Base-by-base conservation (phyloP, 1,140 invertebrate species). In the Heliconius hewitsoni region DNA sequence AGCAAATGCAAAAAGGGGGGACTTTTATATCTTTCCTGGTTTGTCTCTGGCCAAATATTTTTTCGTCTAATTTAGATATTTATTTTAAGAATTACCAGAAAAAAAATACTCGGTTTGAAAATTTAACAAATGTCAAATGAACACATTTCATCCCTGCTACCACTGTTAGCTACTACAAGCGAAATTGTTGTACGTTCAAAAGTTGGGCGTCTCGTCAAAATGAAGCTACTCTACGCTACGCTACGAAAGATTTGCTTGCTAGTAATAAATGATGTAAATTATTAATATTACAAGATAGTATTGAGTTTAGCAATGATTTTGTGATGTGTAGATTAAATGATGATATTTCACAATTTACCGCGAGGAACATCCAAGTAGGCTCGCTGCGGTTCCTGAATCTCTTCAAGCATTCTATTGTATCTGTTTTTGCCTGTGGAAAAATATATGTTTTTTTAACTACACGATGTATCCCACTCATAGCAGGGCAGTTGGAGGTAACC, bases 351-450 rank as follows among this genome's bases (percentile, higher is more conserved):
- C 42, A 55, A 78, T 82, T 83, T 96, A 98, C 98, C 77, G 97
- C 96, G 83, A 98, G 96, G 85, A 98, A 98, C 95, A 99, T 96
- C 97, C 98, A 98, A 37, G 97, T 97, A 2, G 98, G 98, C 91
- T 99, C 98, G 94, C 98, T 98, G 87, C 97, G 97, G 71, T 97
- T 97, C 85, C 97, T 95, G 90, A 98, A 99, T 80, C 97, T 95
- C 86, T 96, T 95, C 66, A 99, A 93, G 60, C 95, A 96, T 76
- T 96, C 95, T 77, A 99, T 98, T 16, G 96, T 96, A 90, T 99
- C 98, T 46, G 97, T 96, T 93, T 97, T 98, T 5, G 97, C 97
- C 98, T 98, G 87, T 19, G 27, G 8, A 27, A 66, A 13, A 16
- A 27, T 13, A 16, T 13, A 66, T 13, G 5, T 11, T 57, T 57